Evolutionary conservation across 37 sponge, comb jelly and placozoan species (phyloP).

Genomic region (Chondrosia reniformis): DNA sequence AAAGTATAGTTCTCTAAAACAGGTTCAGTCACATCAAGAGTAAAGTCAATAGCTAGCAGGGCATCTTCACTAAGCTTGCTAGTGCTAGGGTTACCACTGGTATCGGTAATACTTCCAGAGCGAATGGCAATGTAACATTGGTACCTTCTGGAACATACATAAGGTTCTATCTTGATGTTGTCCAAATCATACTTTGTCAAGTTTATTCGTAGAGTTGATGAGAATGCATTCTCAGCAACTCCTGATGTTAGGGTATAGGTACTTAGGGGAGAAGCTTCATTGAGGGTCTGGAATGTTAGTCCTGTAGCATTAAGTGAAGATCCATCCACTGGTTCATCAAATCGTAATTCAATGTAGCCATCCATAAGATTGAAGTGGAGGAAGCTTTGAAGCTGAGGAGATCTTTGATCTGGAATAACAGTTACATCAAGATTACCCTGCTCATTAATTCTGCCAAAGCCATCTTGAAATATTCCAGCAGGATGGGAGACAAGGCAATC

Average conservation of each 20-base stretch:
- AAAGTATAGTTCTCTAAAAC: conserved; percentile 53
- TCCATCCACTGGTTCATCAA: conserved; percentile 71
- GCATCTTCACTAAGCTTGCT: background rate
- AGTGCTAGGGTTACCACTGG: conserved; percentile 31
- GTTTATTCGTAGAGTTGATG: conserved; percentile 34
- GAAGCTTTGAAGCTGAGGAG: conserved; percentile 53
- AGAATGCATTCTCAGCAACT: conserved; percentile 3
- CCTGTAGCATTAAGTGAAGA: conserved; percentile 45
- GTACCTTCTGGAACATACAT: conserved; percentile 69
- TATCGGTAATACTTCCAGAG: conserved; percentile 40
- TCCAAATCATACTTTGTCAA: conserved; percentile 42
- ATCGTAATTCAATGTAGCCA: conserved; percentile 53
- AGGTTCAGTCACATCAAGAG: conserved; percentile 55
- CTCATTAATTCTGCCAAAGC: background rate
- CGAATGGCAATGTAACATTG: conserved; percentile 61
- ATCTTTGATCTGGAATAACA: conserved; percentile 38
- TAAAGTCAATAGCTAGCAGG: conserved; percentile 41
- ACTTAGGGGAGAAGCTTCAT: conserved; percentile 32
- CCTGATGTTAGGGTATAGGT: conserved; percentile 40
- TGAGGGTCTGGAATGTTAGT: conserved; percentile 56
- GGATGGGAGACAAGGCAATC: conserved; percentile 56
- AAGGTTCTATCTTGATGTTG: conserved; percentile 41
- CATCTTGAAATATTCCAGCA: conserved; percentile 37
- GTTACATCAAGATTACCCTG: conserved; percentile 18
- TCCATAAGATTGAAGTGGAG: conserved; percentile 55